Conservation (phyloP, 1,140 invertebrate genomes). For the Eufriesea mexicana region DNA sequence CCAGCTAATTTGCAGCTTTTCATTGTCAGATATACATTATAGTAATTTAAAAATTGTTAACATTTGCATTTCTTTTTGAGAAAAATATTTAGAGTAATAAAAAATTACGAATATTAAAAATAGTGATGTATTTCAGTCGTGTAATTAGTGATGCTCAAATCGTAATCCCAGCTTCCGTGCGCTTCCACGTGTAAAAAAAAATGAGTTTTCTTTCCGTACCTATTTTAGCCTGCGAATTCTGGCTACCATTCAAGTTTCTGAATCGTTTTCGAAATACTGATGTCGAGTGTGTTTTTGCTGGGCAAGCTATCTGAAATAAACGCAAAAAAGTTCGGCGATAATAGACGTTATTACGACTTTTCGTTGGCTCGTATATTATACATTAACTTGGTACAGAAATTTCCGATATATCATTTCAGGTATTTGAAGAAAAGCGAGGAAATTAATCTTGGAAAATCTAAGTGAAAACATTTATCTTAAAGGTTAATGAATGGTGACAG, state of each 20-base stretch:
- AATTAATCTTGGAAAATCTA: no score
- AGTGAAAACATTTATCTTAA: no score
- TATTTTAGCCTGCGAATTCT: constrained; percentile 55
- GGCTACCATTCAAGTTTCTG: constrained; percentile 57
- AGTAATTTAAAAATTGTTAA: no score
- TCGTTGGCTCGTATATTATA: no score
- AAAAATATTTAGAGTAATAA: background rate
- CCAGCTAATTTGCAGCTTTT: no score
- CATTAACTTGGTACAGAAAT: no score
- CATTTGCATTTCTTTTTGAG: background rate
- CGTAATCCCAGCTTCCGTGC: background rate
- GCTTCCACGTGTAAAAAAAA: constrained; percentile 29
- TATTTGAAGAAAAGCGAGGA: no score
- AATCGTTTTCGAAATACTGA: constrained; percentile 20
- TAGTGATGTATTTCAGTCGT: background rate
- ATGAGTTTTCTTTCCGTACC: constrained; percentile 42
- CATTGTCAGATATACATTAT: no score
- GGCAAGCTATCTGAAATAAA: constrained; percentile 38
- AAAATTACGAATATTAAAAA: background rate
- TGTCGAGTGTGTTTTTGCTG: constrained; percentile 44
- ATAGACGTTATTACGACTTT: no score
- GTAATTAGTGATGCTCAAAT: background rate
- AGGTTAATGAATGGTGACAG: no score
- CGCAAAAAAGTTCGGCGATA: background rate
- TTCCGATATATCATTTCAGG: no score